A percentile compares a stretch with the other conserved stretches of the same genome.
phyloP scores from a whole-genome alignment of 2,888 invertebrate genomes.

The Steinernema hermaphroditum region DNA sequence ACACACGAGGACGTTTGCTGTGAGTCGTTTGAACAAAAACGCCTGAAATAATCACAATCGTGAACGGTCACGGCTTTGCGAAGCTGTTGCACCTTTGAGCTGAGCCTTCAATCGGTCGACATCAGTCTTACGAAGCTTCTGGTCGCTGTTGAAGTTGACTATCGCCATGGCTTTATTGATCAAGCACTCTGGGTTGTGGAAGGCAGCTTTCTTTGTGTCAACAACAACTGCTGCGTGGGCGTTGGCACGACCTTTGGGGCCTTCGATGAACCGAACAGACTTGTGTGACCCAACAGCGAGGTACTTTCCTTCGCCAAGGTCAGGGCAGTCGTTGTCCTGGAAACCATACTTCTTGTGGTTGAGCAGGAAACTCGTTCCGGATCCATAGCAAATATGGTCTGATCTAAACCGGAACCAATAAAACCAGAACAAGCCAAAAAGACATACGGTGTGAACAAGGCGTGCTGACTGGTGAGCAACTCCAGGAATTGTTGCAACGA shows the following conservation, averaged over 20 bases:
- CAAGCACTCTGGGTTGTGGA: constrained; percentile 30
- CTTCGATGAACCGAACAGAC: constrained; percentile 38
- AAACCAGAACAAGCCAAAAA: no score
- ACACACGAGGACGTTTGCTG: constrained; percentile 20
- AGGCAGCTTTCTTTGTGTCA: constrained; percentile 39
- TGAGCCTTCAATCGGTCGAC: constrained; percentile 32
- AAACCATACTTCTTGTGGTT: constrained; percentile 37
- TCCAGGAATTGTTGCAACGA: constrained; percentile 42
- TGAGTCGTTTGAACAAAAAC: constrained; percentile 8
- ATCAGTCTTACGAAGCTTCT: constrained; percentile 10
- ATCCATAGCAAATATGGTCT: constrained; percentile 39
- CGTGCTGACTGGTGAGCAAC: constrained; percentile 38
- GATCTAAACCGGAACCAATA: constrained; percentile 23
- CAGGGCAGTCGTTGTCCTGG: constrained; percentile 36
- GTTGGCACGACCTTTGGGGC: constrained; percentile 38
- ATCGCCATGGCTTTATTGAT: constrained; percentile 35
- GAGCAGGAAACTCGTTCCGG: constrained; percentile 40
- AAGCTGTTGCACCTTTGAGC: constrained; percentile 32
- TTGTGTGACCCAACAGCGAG: constrained; percentile 43
- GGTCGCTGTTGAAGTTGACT: constrained; percentile 16
- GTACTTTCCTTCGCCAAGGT: constrained; percentile 37
- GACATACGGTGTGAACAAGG: constrained; percentile 39
- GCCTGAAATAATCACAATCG: background rate
- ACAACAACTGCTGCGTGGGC: constrained; percentile 40
- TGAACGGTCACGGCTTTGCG: background rate